Base-by-base conservation (phyloP, 2,113 vertebrate genomes). In the Toxotes chatareus region DNA sequence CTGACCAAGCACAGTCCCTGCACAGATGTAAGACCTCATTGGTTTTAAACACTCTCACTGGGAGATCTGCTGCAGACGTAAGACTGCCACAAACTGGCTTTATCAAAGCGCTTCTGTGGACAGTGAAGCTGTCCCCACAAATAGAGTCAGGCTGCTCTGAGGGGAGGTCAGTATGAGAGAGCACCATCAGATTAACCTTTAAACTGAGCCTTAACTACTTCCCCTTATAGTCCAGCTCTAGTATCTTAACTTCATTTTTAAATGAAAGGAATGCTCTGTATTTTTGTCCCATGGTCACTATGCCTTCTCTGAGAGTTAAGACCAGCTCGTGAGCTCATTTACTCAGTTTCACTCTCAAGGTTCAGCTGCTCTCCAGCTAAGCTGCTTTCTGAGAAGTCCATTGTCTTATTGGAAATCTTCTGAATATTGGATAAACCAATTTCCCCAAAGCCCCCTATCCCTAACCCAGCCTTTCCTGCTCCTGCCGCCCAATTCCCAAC, bases 11-110 rank as follows among this genome's bases (percentile, higher is more conserved):
- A 80, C 60, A 62, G 86, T 86, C 90, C 92, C 90, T 66, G 89
- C 88, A 87, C 89, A 91, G 93, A 94, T 93, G 87, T 83, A 74
- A 90, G 89, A 76, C 89, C 93, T 83, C 89, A 90, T 85, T 91
- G 92, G 89, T 92, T 92, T 91, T 91, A 91, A 93, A 89, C 87
- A 86, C 90, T 84, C 89, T 87, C 86, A 57, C 91, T 91, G 92
- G 87, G 92, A 91, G 86, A 93, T 88, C 88, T 83, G 84, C 76
- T 73, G 76, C 82, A 79, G 91, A 91, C 70, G 79, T 74, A 80
- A 80, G 87, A 73, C 85, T 86, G 81, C 89, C 82, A 85, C 82
- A 90, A 82, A 89, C 90, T 83, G 86, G 87, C 76, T 86, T 87
- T 88, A 88, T 90, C 88, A 90, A 85, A 80, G 77, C 79, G 71